Evolutionary conservation across 2,888 invertebrate genomes (phyloP).

Genomic region (Stenodera caucasica): DNA sequence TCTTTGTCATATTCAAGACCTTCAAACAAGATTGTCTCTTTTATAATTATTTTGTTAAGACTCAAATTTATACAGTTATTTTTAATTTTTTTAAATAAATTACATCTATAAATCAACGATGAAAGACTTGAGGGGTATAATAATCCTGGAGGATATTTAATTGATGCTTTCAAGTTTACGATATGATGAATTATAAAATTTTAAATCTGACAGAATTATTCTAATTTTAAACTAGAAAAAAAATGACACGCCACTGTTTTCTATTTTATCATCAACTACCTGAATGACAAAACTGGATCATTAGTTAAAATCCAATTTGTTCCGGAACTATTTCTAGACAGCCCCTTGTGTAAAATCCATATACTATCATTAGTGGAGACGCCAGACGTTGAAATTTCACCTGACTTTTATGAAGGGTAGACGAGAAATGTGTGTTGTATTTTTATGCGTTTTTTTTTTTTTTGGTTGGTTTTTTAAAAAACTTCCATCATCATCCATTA

Average conservation of each 20-base stretch:
- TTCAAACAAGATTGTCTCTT: no score
- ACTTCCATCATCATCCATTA: constrained; percentile 6
- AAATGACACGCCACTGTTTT: neutral
- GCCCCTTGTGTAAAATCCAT: neutral
- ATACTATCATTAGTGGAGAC: neutral
- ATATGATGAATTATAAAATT: neutral
- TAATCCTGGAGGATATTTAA: constrained; percentile 13
- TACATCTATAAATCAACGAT: constrained; percentile 19
- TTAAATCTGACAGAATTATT: neutral
- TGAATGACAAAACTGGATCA: neutral
- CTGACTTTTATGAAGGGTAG: neutral
- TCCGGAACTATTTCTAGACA: constrained; percentile 1
- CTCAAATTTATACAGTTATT: constrained; percentile 3
- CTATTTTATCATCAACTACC: neutral
- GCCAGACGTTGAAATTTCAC: neutral
- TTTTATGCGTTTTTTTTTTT: neutral
- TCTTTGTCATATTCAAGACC: no score
- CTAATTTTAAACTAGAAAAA: neutral
- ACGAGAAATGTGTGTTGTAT: neutral
- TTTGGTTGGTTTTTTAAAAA: neutral
- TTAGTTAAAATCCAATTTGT: constrained; percentile 1
- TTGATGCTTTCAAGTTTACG: neutral
- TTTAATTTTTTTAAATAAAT: constrained; percentile 19
- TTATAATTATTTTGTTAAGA: no score
- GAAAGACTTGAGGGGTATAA: constrained; percentile 9